Conservation (phyloP, 2,797 vertebrate species). For the Eulemur coronatus region DNA sequence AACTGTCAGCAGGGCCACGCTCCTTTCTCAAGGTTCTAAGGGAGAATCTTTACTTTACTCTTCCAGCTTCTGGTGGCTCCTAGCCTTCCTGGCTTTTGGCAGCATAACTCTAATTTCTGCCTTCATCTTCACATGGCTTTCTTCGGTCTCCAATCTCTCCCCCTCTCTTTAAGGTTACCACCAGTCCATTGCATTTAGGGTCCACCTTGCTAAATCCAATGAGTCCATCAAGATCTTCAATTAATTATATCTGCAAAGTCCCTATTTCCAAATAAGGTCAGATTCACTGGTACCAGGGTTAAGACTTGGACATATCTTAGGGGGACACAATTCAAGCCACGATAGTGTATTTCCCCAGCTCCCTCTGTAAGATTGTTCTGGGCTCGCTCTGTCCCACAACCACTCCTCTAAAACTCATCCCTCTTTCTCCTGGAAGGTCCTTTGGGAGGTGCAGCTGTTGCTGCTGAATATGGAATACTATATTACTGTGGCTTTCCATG, state of each 20-base stretch:
- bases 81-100: background rate
- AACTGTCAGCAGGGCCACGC: background rate
- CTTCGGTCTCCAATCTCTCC: background rate
- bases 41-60: background rate
- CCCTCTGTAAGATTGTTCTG: background rate
- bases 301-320: background rate
- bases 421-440: background rate
- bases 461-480: too few relatives aligned
- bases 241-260: background rate
- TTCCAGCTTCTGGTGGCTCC: background rate
- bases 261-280: background rate
- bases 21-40: background rate
- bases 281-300: background rate
- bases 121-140: background rate
- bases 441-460: background rate
- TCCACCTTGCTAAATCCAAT: background rate
- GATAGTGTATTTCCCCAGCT: background rate
- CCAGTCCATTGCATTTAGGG: background rate
- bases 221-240: background rate
- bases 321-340: background rate
- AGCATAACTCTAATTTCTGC: background rate
- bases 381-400: background rate
- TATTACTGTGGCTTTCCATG: background rate
- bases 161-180: background rate
- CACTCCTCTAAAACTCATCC: background rate